phyloP scores from a whole-genome alignment of 2,797 vertebrate species.

The Columba guinea region DNA sequence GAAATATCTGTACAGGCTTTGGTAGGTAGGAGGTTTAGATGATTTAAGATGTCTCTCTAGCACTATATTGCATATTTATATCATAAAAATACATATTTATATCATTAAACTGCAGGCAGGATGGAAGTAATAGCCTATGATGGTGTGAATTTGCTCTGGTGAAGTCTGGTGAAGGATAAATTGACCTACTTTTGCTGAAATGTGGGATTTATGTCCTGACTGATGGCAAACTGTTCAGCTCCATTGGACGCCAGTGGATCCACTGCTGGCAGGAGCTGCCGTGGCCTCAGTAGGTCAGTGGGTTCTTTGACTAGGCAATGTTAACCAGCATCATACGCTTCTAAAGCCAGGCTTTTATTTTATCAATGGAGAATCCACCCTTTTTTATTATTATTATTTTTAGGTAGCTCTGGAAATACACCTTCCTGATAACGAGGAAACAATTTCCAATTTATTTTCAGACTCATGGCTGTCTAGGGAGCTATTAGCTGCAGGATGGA shows the following conservation, averaged over 20 bases:
- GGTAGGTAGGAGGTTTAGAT: background rate
- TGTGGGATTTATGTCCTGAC: background rate
- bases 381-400: background rate
- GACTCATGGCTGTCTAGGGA: slow-evolving; percentile 34
- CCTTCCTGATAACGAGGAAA: background rate
- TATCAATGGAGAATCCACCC: background rate
- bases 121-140: background rate
- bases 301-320: fast-evolving
- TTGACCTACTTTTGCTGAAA: background rate
- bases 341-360: background rate
- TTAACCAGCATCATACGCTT: background rate
- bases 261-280: background rate
- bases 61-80: background rate
- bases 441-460: background rate
- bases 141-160: fast-evolving
- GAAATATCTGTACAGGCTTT: background rate
- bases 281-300: background rate
- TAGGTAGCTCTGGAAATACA: background rate
- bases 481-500: slow-evolving; percentile 19
- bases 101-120: background rate
- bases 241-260: background rate
- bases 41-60: background rate
- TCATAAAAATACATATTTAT: background rate
- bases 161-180: background rate
- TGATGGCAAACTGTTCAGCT: background rate